Base-by-base conservation (phyloP, 2,113 vertebrate species). In the Spea bombifrons region DNA sequence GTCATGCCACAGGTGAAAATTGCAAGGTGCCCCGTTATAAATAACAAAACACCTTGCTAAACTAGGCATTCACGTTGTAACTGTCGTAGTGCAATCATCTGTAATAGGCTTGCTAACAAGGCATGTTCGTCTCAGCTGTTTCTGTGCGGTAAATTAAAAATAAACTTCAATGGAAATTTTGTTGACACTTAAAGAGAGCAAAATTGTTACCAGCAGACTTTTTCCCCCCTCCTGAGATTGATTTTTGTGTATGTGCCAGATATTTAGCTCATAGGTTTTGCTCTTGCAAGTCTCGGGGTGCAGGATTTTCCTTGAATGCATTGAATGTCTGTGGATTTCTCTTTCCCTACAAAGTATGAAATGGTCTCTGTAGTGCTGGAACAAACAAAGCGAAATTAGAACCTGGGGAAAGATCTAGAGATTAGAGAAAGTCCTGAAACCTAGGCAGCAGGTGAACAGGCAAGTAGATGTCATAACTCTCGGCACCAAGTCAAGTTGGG, bases 61-160 rank as follows among this genome's bases (percentile, higher is more conserved):
- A 57, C 76, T 83, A 83, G 70, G 66, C 83, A 70, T 85, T 87
- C 86, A 85, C 43, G 72, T n/a, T 70, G 84, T 79, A 79, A 79
- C 61, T 73, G 67, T 79, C 77, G 72, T 79, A 66, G 52, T 16
- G 49, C 77, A 73, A 44, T 79, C 77, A 73, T 73, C 70, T 73
- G 70, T 52, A 79, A 73, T 70, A 7, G 66, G 63, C 63, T 79
- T 66, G 70, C 77, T 79, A 79, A 79, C 63, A 79, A 79, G 69
- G 49, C 69, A 48, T 79, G 49, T 72, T 55, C 59, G 47, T 79
- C 43, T 8, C 64, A 53, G 16, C 46, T 43, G 70, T 43, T 73
- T 66, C 59, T 66, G 66, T 59, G 49, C 65, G 65, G 50, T 30
- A 70, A 13, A 55, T 66, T 73, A 30, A 49, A 79, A 66, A 52